These are phyloP conservation scores for Oscheius myriophilus DNA, from an alignment of 2,888 invertebrate species.

Conservation along the genomic window DNA sequence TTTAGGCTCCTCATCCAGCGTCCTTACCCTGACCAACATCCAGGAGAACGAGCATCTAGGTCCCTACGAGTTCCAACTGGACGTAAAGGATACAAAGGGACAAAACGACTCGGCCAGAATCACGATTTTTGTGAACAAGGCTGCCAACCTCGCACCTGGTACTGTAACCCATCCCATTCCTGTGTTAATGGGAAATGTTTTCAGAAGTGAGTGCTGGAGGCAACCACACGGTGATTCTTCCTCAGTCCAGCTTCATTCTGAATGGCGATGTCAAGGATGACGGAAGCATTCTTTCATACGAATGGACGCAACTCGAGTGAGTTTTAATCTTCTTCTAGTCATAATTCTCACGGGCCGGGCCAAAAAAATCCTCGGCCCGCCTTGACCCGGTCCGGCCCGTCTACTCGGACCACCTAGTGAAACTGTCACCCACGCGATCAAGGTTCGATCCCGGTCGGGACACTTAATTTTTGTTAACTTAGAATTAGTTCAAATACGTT, in stretches of 20 bases:
- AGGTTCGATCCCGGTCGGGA: no score
- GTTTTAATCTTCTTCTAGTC: not conserved
- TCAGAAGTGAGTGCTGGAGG: conserved; percentile 34
- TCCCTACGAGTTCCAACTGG: conserved; percentile 40
- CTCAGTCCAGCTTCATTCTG: conserved; percentile 37
- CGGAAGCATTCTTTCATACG: conserved; percentile 36
- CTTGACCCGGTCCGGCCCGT: no score
- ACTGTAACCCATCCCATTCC: not conserved
- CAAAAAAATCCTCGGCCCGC: no score
- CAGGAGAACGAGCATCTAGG: conserved; percentile 42
- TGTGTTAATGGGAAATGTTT: not conserved
- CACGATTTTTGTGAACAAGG: conserved; percentile 40
- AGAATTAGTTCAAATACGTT: no score
- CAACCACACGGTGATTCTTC: conserved; percentile 37
- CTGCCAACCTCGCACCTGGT: conserved; percentile 38
- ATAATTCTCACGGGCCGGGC: no score
- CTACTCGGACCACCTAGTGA: no score
- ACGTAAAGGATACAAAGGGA: conserved; percentile 38
- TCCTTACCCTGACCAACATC: conserved; percentile 37
- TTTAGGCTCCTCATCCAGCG: conserved; percentile 36
- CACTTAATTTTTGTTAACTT: no score
- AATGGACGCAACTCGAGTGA: conserved; percentile 39
- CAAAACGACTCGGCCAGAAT: conserved; percentile 39
- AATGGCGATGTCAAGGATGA: conserved; percentile 46
- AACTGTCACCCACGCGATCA: no score